A percentile compares a stretch with the other conserved stretches of the same genome.
Conservation (phyloP, 2,797 vertebrate species). For the Semaprochilodus insignis region DNA sequence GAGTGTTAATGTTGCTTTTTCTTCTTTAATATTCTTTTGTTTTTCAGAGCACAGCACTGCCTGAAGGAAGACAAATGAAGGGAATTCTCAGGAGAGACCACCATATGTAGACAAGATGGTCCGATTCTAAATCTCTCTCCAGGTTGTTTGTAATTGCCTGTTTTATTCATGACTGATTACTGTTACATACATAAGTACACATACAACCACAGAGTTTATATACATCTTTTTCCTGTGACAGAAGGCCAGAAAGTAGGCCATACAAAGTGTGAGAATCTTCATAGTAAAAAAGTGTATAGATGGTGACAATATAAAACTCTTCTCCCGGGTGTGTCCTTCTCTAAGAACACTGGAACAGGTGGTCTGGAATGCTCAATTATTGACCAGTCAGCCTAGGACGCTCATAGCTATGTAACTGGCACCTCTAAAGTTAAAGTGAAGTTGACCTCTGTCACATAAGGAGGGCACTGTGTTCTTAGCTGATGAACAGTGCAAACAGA, state of each 20-base stretch:
- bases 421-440: not conserved
- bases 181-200: not conserved
- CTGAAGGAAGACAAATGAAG: slow-evolving; percentile 17
- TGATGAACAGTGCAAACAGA: slow-evolving; percentile 2
- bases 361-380: not conserved
- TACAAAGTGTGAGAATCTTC: not conserved
- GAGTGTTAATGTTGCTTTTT: not conserved
- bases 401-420: not conserved
- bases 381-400: not conserved
- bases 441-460: slow-evolving; percentile 21
- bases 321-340: not conserved
- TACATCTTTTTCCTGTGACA: not conserved
- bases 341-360: slow-evolving; percentile 1
- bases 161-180: slow-evolving; percentile 22
- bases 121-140: not conserved
- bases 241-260: not conserved
- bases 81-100: slow-evolving; percentile 17
- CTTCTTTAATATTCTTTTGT: slow-evolving; percentile 3
- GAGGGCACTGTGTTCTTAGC: not conserved
- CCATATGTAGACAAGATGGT: slow-evolving; percentile 17
- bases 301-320: not conserved
- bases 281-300: not conserved
- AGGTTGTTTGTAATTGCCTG: slow-evolving; percentile 3
- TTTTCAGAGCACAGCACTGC: not conserved
- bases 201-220: not conserved